Percentiles rank a stretch among this genome's conserved stretches.
phyloP scores from a whole-genome alignment of 37 sponge, comb jelly and placozoan species.

The Ephydatia muelleri region DNA sequence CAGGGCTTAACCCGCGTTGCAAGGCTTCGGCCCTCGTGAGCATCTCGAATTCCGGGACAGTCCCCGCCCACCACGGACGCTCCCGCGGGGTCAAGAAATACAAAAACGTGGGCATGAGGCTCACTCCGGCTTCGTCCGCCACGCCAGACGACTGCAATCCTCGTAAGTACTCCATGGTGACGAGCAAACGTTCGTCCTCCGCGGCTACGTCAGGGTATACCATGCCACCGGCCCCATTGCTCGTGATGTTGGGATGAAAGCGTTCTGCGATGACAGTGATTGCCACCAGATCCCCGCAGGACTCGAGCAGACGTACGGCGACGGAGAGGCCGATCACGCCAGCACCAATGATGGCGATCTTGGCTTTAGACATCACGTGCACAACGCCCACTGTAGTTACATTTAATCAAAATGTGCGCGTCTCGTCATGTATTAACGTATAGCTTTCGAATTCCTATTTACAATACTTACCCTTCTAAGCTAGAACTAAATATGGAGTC shows the following conservation, averaged over 20 bases:
- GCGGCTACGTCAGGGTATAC: not conserved
- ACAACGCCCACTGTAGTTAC: too few species aligned
- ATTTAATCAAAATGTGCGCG: too few species aligned
- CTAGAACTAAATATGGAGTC: too few species aligned
- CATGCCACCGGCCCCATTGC: conserved; percentile 27
- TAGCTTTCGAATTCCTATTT: too few species aligned
- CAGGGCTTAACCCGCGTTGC: not conserved
- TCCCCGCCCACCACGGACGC: not conserved
- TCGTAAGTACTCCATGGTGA: not conserved
- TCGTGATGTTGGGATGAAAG: conserved; percentile 24
- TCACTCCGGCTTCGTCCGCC: conserved; percentile 3
- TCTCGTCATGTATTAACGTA: too few species aligned
- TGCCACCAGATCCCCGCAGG: not conserved
- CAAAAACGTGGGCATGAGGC: not conserved
- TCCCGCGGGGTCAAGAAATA: not conserved
- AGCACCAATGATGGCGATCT: conserved; percentile 54
- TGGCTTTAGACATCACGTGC: not conserved
- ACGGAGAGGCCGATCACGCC: conserved; percentile 54
- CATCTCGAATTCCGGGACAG: not conserved
- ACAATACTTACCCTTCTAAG: too few species aligned
- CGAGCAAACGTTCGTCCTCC: not conserved
- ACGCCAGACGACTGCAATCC: not conserved
- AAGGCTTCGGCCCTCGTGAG: not conserved
- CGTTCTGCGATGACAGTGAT: conserved; percentile 30
- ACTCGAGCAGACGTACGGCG: not conserved